Percentiles rank a stretch among this genome's conserved stretches.
phyloP scores from a whole-genome alignment of 2,888 invertebrate genomes.

The Drosophila mercatorum region DNA sequence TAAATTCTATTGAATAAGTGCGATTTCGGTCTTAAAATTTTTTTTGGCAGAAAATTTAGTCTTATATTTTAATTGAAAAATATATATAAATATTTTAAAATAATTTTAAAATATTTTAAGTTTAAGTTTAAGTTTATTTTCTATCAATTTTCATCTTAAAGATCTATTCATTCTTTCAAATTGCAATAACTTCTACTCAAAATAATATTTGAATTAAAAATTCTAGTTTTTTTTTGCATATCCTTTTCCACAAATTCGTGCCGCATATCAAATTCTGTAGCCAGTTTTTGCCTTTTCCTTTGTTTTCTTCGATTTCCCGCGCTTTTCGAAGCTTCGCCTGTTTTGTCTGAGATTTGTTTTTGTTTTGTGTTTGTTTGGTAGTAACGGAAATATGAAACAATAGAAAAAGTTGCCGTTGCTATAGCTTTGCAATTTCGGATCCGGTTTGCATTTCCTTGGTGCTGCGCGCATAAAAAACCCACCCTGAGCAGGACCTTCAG shows the following conservation, averaged over 20 bases:
- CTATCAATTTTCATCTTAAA: too few relatives aligned
- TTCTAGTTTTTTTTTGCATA: not conserved
- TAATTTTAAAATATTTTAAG: too few relatives aligned
- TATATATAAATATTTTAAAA: too few relatives aligned
- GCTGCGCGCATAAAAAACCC: slow-evolving; percentile 31
- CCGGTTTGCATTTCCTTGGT: slow-evolving; percentile 66
- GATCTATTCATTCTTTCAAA: too few relatives aligned
- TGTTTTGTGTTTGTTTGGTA: not conserved
- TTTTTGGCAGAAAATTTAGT: too few relatives aligned
- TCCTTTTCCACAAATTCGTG: not conserved
- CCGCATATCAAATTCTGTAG: slow-evolving; percentile 6
- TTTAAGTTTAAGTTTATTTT: too few relatives aligned
- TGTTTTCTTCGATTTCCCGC: slow-evolving; percentile 13
- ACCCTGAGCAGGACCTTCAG: slow-evolving; percentile 30
- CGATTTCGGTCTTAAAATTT: too few relatives aligned
- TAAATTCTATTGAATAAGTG: too few relatives aligned
- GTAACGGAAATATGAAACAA: slow-evolving; percentile 16
- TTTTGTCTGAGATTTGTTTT: not conserved
- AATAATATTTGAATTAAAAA: not conserved
- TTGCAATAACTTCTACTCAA: too few relatives aligned
- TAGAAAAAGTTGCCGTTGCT: slow-evolving; percentile 20
- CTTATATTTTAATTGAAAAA: too few relatives aligned
- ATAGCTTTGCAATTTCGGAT: slow-evolving; percentile 28
- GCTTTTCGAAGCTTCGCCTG: slow-evolving; percentile 13
- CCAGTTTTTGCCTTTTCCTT: not conserved